Evolutionary conservation across 2,113 vertebrate genomes (phyloP).

Genomic region (Dromiciops gliroides): DNA sequence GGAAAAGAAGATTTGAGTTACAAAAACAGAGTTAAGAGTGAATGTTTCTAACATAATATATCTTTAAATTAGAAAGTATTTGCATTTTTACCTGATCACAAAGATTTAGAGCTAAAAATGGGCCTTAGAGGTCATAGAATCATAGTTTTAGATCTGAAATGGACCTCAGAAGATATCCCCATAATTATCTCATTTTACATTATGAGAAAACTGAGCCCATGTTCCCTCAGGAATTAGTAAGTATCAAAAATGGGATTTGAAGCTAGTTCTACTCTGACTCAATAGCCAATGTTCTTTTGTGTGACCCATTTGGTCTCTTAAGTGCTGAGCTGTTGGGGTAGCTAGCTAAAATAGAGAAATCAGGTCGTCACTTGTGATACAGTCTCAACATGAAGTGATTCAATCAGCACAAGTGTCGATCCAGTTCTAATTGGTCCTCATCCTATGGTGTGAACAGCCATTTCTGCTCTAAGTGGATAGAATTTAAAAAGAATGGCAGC

Average conservation of each 20-base stretch:
- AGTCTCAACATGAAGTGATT: background rate
- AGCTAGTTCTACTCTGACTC: background rate
- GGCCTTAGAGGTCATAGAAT: background rate
- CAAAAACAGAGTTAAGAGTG: background rate
- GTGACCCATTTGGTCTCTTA: background rate
- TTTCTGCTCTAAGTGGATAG: constrained; percentile 1
- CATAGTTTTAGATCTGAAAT: background rate
- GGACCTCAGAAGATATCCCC: background rate
- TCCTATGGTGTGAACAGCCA: background rate
- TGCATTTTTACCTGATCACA: background rate
- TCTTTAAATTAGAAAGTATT: background rate
- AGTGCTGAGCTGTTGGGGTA: background rate
- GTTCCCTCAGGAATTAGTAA: background rate
- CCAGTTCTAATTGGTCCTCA: background rate
- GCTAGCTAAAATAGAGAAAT: background rate
- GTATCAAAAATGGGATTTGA: background rate
- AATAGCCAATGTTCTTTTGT: background rate
- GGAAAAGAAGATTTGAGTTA: background rate
- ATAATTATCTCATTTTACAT: background rate
- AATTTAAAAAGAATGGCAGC: background rate
- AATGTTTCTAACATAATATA: background rate
- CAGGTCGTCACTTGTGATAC: background rate
- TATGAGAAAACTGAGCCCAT: background rate
- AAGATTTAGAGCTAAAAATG: background rate
- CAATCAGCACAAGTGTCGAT: background rate